Percentiles rank a stretch among this genome's conserved stretches.
Conservation (phyloP, 2,888 invertebrate genomes). For the Cactoblastis cactorum region DNA sequence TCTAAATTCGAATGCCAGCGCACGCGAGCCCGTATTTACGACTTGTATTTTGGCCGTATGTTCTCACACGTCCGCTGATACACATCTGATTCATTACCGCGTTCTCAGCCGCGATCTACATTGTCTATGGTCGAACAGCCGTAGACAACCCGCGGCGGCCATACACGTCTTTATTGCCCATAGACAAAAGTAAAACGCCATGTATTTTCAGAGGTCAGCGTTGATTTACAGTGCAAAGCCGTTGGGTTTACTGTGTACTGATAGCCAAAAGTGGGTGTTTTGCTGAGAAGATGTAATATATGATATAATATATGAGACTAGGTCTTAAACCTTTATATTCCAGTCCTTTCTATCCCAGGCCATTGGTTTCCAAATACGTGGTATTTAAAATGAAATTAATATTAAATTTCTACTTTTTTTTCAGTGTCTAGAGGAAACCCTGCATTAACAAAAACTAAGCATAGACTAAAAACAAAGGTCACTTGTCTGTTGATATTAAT, state of each 20-base stretch:
- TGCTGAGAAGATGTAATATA: no score
- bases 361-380: no score
- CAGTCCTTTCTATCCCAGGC: no score
- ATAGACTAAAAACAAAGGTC: neutral
- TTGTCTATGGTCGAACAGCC: slow-evolving; percentile 41
- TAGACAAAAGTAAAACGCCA: slow-evolving; percentile 25
- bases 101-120: slow-evolving; percentile 52
- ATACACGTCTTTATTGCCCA: slow-evolving; percentile 36
- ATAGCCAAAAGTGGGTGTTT: no score
- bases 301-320: no score
- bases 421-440: no score
- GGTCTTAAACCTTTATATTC: no score
- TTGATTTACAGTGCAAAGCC: slow-evolving; percentile 24
- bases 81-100: slow-evolving; percentile 77
- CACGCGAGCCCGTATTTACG: slow-evolving; percentile 76
- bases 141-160: slow-evolving; percentile 33
- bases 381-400: no score
- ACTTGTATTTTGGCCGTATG: slow-evolving; percentile 76
- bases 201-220: slow-evolving; percentile 23
- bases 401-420: no score
- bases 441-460: no score
- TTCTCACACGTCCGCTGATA: slow-evolving; percentile 76
- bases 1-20: slow-evolving; percentile 34
- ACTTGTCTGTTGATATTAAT: neutral
- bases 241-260: neutral